Percentiles rank a stretch among this genome's conserved stretches.
These are phyloP conservation scores for Parnassius orleans DNA, from an alignment of 2,888 invertebrate species.

Conservation along the genomic window DNA sequence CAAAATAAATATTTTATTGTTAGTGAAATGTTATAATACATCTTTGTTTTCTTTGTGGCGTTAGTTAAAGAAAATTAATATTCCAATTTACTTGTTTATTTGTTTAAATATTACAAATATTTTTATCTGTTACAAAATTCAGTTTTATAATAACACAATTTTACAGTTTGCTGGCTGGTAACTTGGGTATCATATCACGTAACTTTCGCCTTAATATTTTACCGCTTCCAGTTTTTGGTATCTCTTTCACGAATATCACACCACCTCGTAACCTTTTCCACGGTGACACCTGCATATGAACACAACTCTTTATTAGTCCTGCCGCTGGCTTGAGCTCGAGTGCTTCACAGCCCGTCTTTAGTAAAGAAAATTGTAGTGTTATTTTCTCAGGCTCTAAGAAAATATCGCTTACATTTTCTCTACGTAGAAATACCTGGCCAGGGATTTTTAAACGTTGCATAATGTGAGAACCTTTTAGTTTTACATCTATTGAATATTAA, in stretches of 20 bases:
- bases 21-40: neutral
- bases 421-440: neutral
- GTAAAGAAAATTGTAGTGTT: conserved; percentile 24
- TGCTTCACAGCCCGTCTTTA: conserved; percentile 20
- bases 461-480: conserved; percentile 9
- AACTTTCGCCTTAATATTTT: conserved; percentile 86
- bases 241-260: conserved; percentile 84
- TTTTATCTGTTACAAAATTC: no score
- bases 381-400: conserved; percentile 13
- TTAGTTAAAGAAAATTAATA: no score
- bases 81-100: no score
- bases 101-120: no score
- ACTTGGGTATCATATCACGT: conserved; percentile 45
- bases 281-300: conserved; percentile 72
- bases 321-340: conserved; percentile 19
- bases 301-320: conserved; percentile 25
- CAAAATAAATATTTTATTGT: neutral
- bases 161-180: conserved; percentile 42
- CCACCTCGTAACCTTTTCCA: conserved; percentile 88
- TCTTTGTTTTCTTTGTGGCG: neutral
- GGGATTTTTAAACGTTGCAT: conserved; percentile 7
- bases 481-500: conserved; percentile 4
- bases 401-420: conserved; percentile 23
- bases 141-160: neutral
- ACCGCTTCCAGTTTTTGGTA: conserved; percentile 87